A percentile compares a stretch with the other conserved stretches of the same genome.
Conservation (phyloP, 2,797 vertebrate genomes). For the Poecilia gillii region DNA sequence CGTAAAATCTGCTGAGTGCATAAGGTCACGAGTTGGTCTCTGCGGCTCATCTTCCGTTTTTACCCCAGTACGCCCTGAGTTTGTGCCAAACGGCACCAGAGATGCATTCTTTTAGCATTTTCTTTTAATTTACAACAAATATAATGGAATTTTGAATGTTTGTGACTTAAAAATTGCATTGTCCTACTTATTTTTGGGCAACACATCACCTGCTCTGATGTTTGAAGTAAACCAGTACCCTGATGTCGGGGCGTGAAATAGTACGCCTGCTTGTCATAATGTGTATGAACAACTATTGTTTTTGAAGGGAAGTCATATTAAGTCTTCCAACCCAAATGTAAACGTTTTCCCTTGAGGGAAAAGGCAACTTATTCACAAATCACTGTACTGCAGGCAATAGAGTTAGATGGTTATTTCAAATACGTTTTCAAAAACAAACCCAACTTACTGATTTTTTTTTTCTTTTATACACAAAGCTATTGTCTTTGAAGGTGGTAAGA, state of each 20-base stretch:
- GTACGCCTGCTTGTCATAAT: conserved; percentile 10
- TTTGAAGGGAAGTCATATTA: conserved; percentile 32
- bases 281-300: conserved; percentile 38
- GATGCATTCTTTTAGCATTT: conserved; percentile 21
- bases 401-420: background rate
- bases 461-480: background rate
- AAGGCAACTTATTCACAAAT: background rate
- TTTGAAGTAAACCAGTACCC: conserved; percentile 15
- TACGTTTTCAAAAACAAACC: background rate
- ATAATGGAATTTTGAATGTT: conserved; percentile 4
- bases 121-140: conserved; percentile 31
- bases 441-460: background rate
- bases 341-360: background rate
- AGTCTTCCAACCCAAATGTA: conserved; percentile 35
- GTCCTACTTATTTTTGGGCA: conserved; percentile 16
- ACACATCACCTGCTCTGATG: conserved; percentile 16
- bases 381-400: background rate
- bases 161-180: background rate
- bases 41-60: conserved; percentile 62
- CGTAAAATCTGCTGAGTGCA: conserved; percentile 78
- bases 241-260: conserved; percentile 3
- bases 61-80: conserved; percentile 32
- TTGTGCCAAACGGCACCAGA: conserved; percentile 38
- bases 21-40: conserved; percentile 72
- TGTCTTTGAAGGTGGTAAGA: background rate